phyloP scores from a whole-genome alignment of 1,140 invertebrate species.

The Cataglyphis hispanica region DNA sequence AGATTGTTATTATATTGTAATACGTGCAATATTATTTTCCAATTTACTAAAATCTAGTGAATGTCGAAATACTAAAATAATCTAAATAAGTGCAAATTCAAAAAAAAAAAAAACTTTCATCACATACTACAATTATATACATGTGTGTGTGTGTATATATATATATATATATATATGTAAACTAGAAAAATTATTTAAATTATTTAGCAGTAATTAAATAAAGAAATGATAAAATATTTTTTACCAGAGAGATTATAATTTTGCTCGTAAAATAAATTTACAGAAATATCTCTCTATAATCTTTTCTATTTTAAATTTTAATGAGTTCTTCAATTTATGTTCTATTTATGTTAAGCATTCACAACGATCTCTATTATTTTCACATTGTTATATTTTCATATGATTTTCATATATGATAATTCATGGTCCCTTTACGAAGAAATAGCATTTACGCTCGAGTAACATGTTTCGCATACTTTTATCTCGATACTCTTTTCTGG shows the following conservation, averaged over 20 bases:
- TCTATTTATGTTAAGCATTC: constrained; percentile 14
- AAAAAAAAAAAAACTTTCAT: background rate
- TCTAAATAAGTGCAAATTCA: background rate
- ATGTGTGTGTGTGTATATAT: too few relatives aligned
- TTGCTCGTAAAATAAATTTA: constrained; percentile 13
- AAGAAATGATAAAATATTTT: background rate
- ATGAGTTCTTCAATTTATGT: constrained; percentile 18
- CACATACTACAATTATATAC: background rate
- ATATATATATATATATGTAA: too few relatives aligned
- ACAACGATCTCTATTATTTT: constrained; percentile 9
- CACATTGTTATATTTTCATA: constrained; percentile 20
- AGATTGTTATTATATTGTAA: background rate
- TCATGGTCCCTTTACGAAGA: constrained; percentile 27
- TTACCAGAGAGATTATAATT: constrained; percentile 8
- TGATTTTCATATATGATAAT: constrained; percentile 32
- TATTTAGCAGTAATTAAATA: background rate
- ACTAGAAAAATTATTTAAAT: background rate
- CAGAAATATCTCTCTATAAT: constrained; percentile 12
- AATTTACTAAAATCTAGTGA: background rate
- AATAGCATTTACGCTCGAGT: constrained; percentile 38
- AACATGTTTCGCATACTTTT: constrained; percentile 46
- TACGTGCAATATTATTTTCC: background rate
- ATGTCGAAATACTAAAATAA: background rate
- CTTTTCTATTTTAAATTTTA: background rate
- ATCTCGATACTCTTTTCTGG: constrained; percentile 45